Base-by-base conservation (phyloP, 2,797 vertebrate genomes). In the Squalus acanthias region DNA sequence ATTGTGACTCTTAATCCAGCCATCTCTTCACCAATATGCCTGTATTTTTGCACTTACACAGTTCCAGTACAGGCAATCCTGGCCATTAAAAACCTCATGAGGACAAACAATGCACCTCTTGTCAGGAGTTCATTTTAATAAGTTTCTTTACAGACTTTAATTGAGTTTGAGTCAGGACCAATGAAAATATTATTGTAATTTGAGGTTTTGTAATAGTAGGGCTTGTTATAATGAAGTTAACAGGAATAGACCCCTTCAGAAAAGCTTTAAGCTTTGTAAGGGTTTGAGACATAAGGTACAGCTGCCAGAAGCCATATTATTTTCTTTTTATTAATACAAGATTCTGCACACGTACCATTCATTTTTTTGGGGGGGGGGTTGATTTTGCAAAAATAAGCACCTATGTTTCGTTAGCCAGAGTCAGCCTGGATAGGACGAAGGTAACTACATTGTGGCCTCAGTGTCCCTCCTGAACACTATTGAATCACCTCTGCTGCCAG, bases 101-200 rank as follows among this genome's bases (percentile, higher is more conserved):
- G 46, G 50, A 6, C 50, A 72, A 95, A 95, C 46, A 95, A 95
- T 70, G 22, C 26, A 50, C 50, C 50, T 76, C 13, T 95, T 95
- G 50, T 95, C 22, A 33, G 50, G 15, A 26, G 50, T n/a, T 95
- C 69, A 57, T 26, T 95, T 95, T 53, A 57, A 76, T 57, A 46
- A 15, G 13, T 74, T 72, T 33, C 29, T 95, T 57, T 70, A 53
- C 69, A 72, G 69, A 50, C 33, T 95, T 72, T 76, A 74, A 95
- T 33, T 95, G 69, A 74, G 70, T 53, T 72, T 95, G 94, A 95
- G n/a, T 95, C 53, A 29, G 50, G 50, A 74, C 94, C 94, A 95
- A 69, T 46, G 70, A 95, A 95, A 95, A 95, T 95, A 95, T 95
- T 76, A 74, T 95, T 95, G 70, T 53, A 95, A 95, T 95, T 72